Evolutionary conservation across 1,140 invertebrate genomes (phyloP), one percentile per base, ranked within the genome.

Genomic region (Laupala kohalensis): DNA sequence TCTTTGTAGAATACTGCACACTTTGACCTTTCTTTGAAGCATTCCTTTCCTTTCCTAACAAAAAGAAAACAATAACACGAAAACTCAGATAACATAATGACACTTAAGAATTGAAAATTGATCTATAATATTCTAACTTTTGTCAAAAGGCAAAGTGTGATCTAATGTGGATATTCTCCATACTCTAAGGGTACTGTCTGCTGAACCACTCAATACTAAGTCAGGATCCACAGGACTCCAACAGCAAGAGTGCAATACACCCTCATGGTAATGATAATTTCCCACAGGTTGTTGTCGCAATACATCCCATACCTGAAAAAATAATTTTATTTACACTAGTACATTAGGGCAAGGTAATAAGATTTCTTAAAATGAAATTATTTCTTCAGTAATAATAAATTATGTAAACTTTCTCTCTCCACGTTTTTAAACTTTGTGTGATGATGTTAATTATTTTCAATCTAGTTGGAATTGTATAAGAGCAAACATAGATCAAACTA

Each of bases 271-370:
- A 62, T 76, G 75, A 75, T 83, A 90, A 53, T 84, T 85, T 25
- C 81, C 84, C 26, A 90, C 72, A 24, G 85, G 76, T 72, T 81
- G 80, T 74, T 84, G 81, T 15, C 79, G 82, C 64, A 83, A 78
- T 6, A 89, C 84, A 78, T 92, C 86, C 90, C 90, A 93, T 23
- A 93, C 84, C 90, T 90, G 72, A 6, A 15, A 2, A 71, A 28
- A 70, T 19, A 70, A 24, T 13, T n/a, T 13, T n/a, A 62, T n/a
- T 13, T 25, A 66, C 64, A 25, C 64, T n/a, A n/a, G n/a, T n/a
- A n/a, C n/a, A n/a, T n/a, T n/a, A n/a, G n/a, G n/a, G n/a, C n/a
- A n/a, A n/a, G n/a, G n/a, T n/a, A n/a, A n/a, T n/a, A n/a, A n/a
- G n/a, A n/a, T n/a, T n/a, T n/a, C n/a, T n/a, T n/a, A n/a, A n/a